phyloP scores from a whole-genome alignment of 2,113 vertebrate species.

The Dasyornis broadbenti region DNA sequence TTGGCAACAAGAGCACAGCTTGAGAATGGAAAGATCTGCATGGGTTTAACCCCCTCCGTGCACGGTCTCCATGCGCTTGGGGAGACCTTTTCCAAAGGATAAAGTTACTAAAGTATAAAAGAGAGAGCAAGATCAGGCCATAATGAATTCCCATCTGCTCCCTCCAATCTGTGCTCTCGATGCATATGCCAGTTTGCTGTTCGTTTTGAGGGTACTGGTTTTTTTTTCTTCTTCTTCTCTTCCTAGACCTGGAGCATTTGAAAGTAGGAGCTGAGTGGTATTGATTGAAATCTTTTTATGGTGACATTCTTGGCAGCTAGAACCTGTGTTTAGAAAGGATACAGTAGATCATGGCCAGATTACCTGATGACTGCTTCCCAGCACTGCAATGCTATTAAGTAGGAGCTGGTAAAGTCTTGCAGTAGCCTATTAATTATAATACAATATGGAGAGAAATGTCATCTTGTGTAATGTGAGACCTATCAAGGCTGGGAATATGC shows the following conservation, averaged over 20 bases:
- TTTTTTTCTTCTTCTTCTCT: not conserved
- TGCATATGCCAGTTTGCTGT: slow-evolving; percentile 48
- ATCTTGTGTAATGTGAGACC: slow-evolving; percentile 37
- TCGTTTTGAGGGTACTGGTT: slow-evolving; percentile 30
- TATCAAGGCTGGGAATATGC: slow-evolving; percentile 25
- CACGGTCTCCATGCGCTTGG: not conserved
- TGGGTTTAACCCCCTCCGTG: slow-evolving; percentile 5
- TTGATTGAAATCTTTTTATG: slow-evolving; percentile 48
- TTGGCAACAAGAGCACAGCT: slow-evolving; percentile 46
- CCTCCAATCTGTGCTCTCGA: slow-evolving; percentile 34
- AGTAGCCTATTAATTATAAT: slow-evolving; percentile 52
- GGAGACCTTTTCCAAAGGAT: slow-evolving; percentile 39
- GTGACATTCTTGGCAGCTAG: slow-evolving; percentile 45
- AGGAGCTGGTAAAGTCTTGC: slow-evolving; percentile 57
- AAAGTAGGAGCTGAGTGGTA: slow-evolving; percentile 34
- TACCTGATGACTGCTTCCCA: slow-evolving; percentile 51
- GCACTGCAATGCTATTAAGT: slow-evolving; percentile 51
- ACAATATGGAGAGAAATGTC: slow-evolving; percentile 46
- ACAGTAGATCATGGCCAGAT: slow-evolving; percentile 35
- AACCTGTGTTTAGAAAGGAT: slow-evolving; percentile 45
- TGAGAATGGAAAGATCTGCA: slow-evolving; percentile 22
- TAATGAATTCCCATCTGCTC: slow-evolving; percentile 62
- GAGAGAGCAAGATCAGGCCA: slow-evolving; percentile 36
- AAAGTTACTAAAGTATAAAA: slow-evolving; percentile 38
- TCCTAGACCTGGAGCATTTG: slow-evolving; percentile 39